Percentiles rank a stretch among this genome's conserved stretches.
phyloP scores from a whole-genome alignment of 1,140 invertebrate genomes.

The Doryteuthis pealeii region DNA sequence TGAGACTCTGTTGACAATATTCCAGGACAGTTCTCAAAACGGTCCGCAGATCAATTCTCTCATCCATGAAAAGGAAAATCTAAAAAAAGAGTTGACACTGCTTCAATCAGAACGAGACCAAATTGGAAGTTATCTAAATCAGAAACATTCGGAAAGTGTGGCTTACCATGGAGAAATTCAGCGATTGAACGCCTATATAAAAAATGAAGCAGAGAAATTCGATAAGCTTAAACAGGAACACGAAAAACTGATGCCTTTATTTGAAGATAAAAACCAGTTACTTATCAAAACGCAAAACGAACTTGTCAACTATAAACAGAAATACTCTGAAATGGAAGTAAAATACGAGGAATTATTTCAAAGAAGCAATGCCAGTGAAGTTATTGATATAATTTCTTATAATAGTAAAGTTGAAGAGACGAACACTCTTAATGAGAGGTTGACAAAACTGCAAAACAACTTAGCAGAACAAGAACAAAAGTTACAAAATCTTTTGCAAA shows the following conservation, averaged over 20 bases:
- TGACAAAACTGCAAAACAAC: slow-evolving; percentile 33
- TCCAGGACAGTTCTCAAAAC: slow-evolving; percentile 50
- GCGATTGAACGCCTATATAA: slow-evolving; percentile 64
- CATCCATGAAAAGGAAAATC: slow-evolving; percentile 56
- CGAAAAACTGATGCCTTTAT: slow-evolving; percentile 44
- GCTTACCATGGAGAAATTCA: slow-evolving; percentile 83
- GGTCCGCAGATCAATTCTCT: slow-evolving; percentile 44
- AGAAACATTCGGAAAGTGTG: slow-evolving; percentile 81
- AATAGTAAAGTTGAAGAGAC: slow-evolving; percentile 44
- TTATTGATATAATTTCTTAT: slow-evolving; percentile 42
- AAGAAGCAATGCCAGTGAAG: slow-evolving; percentile 40
- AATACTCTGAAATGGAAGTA: slow-evolving; percentile 61
- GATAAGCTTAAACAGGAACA: slow-evolving; percentile 55
- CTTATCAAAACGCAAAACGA: slow-evolving; percentile 64
- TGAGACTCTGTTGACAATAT: slow-evolving; percentile 55
- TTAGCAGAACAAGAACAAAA: slow-evolving; percentile 43
- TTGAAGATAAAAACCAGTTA: slow-evolving; percentile 61
- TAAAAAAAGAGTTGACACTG: slow-evolving; percentile 50
- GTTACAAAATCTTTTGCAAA: slow-evolving; percentile 38
- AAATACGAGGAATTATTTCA: slow-evolving; percentile 52
- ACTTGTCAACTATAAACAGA: slow-evolving; percentile 61
- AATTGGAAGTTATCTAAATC: slow-evolving; percentile 73
- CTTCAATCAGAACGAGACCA: slow-evolving; percentile 70
- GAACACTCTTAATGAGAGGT: slow-evolving; percentile 35
- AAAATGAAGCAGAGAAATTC: slow-evolving; percentile 50